A percentile compares a stretch with the other conserved stretches of the same genome.
phyloP scores from a whole-genome alignment of 2,113 vertebrate genomes.

The Numenius arquata region DNA sequence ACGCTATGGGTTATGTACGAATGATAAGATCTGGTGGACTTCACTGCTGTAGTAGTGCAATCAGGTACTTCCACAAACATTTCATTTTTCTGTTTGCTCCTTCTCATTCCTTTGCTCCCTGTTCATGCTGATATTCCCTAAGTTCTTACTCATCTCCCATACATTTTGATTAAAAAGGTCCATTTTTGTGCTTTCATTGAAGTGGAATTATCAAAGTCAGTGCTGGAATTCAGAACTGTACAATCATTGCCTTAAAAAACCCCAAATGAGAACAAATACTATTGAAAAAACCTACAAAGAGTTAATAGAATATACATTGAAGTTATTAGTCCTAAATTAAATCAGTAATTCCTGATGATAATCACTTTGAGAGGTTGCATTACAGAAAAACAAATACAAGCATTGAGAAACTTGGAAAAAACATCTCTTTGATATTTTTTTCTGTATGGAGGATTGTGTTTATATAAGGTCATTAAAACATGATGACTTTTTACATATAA shows the following conservation, averaged over 20 bases:
- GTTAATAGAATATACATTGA: not conserved
- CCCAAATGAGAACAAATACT: not conserved
- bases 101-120: not conserved
- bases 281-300: not conserved
- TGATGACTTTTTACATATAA: not conserved
- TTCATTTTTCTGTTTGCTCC: not conserved
- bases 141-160: not conserved
- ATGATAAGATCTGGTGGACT: constrained; percentile 99
- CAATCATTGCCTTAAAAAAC: not conserved
- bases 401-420: not conserved
- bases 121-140: not conserved
- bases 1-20: constrained; percentile 96
- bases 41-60: constrained; percentile 97
- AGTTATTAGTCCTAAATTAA: not conserved
- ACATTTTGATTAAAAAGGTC: not conserved
- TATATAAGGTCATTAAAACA: not conserved
- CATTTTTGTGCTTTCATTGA: not conserved
- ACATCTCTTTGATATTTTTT: not conserved
- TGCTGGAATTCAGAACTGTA: not conserved
- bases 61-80: constrained; percentile 79
- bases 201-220: not conserved
- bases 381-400: not conserved
- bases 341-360: not conserved
- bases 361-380: not conserved
- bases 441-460: not conserved